These are phyloP conservation scores for Centropristis striata DNA, from an alignment of 2,113 vertebrate species.

Conservation along the genomic window DNA sequence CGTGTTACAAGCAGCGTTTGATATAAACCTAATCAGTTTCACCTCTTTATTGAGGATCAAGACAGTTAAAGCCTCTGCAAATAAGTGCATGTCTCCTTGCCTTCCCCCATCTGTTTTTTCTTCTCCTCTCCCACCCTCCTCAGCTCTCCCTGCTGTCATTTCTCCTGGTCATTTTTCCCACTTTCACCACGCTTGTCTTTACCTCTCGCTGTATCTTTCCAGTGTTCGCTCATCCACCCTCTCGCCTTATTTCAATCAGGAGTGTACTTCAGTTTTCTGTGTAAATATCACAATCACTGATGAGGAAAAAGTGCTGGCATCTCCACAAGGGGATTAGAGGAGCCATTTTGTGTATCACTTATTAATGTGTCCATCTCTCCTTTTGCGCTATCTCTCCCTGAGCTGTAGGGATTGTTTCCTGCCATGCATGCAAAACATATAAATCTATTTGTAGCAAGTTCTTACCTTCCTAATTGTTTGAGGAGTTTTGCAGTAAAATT, in stretches of 20 bases:
- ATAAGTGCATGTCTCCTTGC: conserved; percentile 65
- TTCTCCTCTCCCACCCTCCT: conserved; percentile 15
- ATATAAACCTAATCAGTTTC: conserved; percentile 82
- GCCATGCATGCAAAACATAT: conserved; percentile 8
- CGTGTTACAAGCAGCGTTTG: conserved; percentile 70
- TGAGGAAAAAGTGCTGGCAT: conserved; percentile 73
- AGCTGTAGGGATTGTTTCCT: conserved; percentile 49
- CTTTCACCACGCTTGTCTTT: conserved; percentile 27
- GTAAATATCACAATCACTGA: conserved; percentile 81
- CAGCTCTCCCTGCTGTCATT: conserved; percentile 44
- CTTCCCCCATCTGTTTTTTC: conserved; percentile 53
- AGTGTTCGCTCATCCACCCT: conserved; percentile 26
- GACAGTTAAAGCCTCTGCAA: conserved; percentile 75
- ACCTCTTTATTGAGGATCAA: conserved; percentile 77
- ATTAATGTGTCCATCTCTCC: conserved; percentile 66
- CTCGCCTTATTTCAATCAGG: conserved; percentile 42
- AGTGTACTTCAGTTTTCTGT: conserved; percentile 71
- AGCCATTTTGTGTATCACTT: conserved; percentile 83
- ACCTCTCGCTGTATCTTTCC: conserved; percentile 21
- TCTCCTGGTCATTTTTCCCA: conserved; percentile 46
- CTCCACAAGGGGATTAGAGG: conserved; percentile 68
- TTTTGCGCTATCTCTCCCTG: conserved; percentile 5
- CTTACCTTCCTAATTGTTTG: neutral
- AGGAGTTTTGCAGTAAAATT: conserved; percentile 4
- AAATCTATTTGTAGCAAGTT: conserved; percentile 9